A percentile compares a stretch with the other conserved stretches of the same genome.
Conservation (phyloP, 2,797 vertebrate species). For the Ctenopoma kingsleyae region DNA sequence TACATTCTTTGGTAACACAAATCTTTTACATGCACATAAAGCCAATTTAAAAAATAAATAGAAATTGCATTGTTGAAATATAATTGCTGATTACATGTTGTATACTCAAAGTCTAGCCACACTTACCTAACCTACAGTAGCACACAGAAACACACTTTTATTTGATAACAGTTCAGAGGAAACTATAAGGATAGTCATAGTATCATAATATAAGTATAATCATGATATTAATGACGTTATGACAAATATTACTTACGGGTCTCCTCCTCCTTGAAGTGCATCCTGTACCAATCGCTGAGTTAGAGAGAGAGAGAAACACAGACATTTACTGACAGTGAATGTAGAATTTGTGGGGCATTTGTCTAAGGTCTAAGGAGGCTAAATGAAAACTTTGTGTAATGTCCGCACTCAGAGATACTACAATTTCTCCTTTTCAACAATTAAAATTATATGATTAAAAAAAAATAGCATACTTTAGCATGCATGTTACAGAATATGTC, state of each 20-base stretch:
- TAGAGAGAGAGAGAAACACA: constrained; percentile 37
- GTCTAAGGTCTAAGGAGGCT: neutral
- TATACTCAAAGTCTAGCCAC: neutral
- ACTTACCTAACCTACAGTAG: neutral
- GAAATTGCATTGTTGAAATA: neutral
- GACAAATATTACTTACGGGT: constrained; percentile 79
- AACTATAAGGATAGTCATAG: neutral
- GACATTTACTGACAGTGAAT: constrained; percentile 5
- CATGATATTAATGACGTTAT: neutral
- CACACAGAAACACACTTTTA: neutral
- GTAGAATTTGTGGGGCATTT: neutral
- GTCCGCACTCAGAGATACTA: neutral
- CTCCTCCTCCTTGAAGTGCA: constrained; percentile 80
- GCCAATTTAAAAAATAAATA: neutral
- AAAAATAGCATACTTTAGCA: constrained; percentile 11
- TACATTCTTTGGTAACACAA: neutral
- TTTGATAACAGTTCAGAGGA: neutral
- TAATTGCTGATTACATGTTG: neutral
- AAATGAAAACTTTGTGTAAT: neutral
- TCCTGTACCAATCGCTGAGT: constrained; percentile 82
- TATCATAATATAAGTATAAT: neutral
- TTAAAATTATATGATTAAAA: neutral
- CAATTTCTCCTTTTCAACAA: neutral
- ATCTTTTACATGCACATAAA: constrained; percentile 1
- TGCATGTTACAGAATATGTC: constrained; percentile 45